phyloP scores from a whole-genome alignment of 1,140 invertebrate genomes.

The Leptinotarsa lineolata region DNA sequence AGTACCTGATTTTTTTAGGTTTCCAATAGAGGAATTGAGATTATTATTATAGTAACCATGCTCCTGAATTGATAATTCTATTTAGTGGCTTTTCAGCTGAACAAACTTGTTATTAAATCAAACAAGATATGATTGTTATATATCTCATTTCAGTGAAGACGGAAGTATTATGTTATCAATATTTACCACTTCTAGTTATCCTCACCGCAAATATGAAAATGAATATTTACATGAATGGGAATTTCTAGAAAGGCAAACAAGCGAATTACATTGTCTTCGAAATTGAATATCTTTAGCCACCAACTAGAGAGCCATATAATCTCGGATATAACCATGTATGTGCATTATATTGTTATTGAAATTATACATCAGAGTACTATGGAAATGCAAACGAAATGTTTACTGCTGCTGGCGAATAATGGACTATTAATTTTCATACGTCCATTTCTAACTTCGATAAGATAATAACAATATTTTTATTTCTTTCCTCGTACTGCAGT shows the following conservation, averaged over 20 bases:
- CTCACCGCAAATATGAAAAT: not conserved
- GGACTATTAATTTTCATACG: constrained; percentile 5
- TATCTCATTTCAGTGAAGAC: no score
- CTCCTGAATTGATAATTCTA: no score
- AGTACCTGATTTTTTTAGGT: no score
- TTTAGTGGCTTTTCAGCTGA: no score
- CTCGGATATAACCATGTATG: constrained; percentile 23
- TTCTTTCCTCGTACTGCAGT: no score
- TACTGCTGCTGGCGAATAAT: not conserved
- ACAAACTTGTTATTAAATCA: no score
- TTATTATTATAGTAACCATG: no score
- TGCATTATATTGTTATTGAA: constrained; percentile 21
- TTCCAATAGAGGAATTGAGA: no score
- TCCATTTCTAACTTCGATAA: not conserved
- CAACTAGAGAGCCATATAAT: constrained; percentile 28
- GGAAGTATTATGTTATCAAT: no score
- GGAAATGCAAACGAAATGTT: constrained; percentile 4
- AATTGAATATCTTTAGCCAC: constrained; percentile 32
- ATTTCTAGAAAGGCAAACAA: not conserved
- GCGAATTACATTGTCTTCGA: constrained; percentile 25
- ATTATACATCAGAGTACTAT: constrained; percentile 16
- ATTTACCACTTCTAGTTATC: no score
- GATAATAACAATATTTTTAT: not conserved
- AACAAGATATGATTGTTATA: no score
- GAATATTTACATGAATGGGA: constrained; percentile 5